Percentiles rank a stretch among this genome's conserved stretches.
Conservation (phyloP, 2,888 invertebrate genomes). For the Drosophila pseudotalamancana region DNA sequence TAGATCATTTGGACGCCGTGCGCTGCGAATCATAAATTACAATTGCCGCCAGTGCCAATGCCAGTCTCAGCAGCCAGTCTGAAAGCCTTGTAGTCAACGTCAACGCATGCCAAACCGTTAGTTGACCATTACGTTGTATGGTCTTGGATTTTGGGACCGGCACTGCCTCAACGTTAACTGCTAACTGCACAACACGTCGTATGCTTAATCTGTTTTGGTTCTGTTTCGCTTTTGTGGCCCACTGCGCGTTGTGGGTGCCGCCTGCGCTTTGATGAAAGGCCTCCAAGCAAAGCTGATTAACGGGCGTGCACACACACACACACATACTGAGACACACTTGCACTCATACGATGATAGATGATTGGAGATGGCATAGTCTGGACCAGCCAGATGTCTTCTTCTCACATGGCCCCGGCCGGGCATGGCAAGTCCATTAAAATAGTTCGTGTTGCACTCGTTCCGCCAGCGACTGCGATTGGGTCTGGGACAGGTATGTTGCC, state of each 20-base stretch:
- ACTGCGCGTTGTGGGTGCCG: constrained; percentile 56
- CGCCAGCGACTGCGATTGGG: constrained; percentile 23
- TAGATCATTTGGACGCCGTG: constrained; percentile 76
- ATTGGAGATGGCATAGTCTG: constrained; percentile 32
- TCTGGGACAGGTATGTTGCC: constrained; percentile 16
- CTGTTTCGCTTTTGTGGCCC: constrained; percentile 21
- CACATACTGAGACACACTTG: constrained; percentile 14
- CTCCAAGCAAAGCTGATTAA: constrained; percentile 72
- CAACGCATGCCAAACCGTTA: constrained; percentile 66
- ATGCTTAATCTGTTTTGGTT: constrained; percentile 66
- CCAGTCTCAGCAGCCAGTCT: constrained; percentile 10
- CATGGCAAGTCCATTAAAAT: constrained; percentile 75
- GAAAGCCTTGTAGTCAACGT: constrained; percentile 18
- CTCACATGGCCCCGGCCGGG: constrained; percentile 56
- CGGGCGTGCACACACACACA: constrained; percentile 51
- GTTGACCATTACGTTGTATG: constrained; percentile 39
- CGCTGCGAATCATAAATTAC: constrained; percentile 75
- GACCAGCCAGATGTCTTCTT: constrained; percentile 68
- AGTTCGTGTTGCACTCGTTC: constrained; percentile 78
- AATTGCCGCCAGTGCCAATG: constrained; percentile 27
- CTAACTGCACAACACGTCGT: constrained; percentile 73
- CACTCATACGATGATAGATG: constrained; percentile 20
- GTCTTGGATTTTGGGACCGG: background rate
- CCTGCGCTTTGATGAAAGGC: constrained; percentile 71
- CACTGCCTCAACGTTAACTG: constrained; percentile 27